Evolutionary conservation across 2,888 invertebrate species (phyloP).

Genomic region (Sialis lutaria): DNA sequence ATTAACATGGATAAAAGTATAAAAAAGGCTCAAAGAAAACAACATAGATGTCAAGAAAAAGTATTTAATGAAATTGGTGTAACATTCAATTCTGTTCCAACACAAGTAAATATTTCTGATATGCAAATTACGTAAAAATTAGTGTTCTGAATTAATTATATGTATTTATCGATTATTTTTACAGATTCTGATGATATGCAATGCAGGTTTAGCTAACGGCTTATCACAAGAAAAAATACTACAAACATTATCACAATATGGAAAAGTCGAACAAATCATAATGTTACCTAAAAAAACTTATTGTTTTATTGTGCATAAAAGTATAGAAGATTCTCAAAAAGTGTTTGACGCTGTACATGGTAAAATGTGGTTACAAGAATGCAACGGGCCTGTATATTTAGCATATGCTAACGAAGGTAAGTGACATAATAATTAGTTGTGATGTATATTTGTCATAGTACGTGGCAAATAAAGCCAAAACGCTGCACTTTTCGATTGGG

Average conservation of each 20-base stretch:
- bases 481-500: no score
- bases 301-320: slow-evolving; percentile 50
- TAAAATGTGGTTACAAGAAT: slow-evolving; percentile 33
- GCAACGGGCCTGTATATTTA: slow-evolving; percentile 45
- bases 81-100: slow-evolving; percentile 19
- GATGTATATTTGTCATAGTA: background rate
- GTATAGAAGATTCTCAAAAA: slow-evolving; percentile 28
- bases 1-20: no score
- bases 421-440: slow-evolving; percentile 13
- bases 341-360: slow-evolving; percentile 46
- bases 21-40: slow-evolving; percentile 26
- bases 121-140: slow-evolving; percentile 1
- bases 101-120: slow-evolving; percentile 17
- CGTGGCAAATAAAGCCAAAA: no score
- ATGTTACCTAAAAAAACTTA: slow-evolving; percentile 69
- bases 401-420: slow-evolving; percentile 42
- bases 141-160: slow-evolving; percentile 2
- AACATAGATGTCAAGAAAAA: slow-evolving; percentile 26
- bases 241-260: slow-evolving; percentile 30
- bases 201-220: slow-evolving; percentile 73
- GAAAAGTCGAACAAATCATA: slow-evolving; percentile 38
- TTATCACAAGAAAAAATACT: slow-evolving; percentile 45
- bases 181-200: slow-evolving; percentile 62
- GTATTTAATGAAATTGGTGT: slow-evolving; percentile 26
- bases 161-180: slow-evolving; percentile 23